Conservation (phyloP, 2,888 invertebrate genomes). For the Epistrophe grossulariae region DNA sequence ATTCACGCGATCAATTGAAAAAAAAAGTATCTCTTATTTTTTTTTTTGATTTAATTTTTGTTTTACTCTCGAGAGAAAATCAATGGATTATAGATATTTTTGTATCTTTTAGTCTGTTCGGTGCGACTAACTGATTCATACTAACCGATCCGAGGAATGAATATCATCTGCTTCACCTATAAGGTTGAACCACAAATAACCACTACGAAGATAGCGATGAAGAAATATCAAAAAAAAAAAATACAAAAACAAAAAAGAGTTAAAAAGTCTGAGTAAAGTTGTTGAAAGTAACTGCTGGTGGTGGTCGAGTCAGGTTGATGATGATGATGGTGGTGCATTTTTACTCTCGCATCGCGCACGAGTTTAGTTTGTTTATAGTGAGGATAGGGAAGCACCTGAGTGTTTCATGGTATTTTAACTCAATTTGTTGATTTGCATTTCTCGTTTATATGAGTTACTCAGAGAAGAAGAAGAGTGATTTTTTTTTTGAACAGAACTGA, state of each 20-base stretch:
- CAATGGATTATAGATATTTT: conserved; percentile 25
- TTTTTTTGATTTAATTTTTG: neutral
- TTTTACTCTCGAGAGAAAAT: conserved; percentile 22
- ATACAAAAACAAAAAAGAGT: conserved; percentile 30
- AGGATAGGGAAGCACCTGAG: conserved; percentile 43
- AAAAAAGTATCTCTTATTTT: conserved; percentile 34
- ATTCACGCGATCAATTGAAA: conserved; percentile 56
- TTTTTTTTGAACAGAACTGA: neutral
- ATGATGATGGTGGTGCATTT: conserved; percentile 42
- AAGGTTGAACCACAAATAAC: conserved; percentile 34
- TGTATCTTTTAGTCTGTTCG: conserved; percentile 62
- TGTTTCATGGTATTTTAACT: conserved; percentile 23
- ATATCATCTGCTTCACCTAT: conserved; percentile 70
- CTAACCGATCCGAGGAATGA: conserved; percentile 71
- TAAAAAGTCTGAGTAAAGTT: conserved; percentile 40
- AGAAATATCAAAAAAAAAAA: conserved; percentile 23
- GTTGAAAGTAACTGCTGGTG: conserved; percentile 56
- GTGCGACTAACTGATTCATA: conserved; percentile 70
- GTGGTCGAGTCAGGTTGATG: conserved; percentile 40
- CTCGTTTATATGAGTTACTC: neutral
- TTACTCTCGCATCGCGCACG: conserved; percentile 30
- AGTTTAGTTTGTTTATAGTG: neutral
- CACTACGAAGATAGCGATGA: conserved; percentile 41
- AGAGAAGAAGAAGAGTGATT: conserved; percentile 4
- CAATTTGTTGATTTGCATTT: neutral